Base-by-base conservation (phyloP, 1,140 invertebrate species). In the Cardiocondyla obscurior region DNA sequence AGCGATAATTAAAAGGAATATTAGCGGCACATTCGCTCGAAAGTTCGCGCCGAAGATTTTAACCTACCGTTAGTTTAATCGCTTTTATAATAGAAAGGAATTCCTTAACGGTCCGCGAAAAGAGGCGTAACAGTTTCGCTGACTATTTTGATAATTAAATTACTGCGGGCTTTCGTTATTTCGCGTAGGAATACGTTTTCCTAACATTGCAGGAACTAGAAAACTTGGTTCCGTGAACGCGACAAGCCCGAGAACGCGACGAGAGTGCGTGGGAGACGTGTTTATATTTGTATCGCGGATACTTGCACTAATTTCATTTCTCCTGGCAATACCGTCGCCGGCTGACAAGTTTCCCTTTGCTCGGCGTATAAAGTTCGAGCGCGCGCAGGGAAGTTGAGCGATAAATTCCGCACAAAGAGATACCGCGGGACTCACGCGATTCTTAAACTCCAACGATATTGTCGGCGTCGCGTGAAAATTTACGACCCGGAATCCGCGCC, bases 361-460 rank as follows among this genome's bases (percentile, higher is more conserved):
- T 55, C 12, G 33, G 46, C 7, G 62, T 67, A 69, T 79, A 79
- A 79, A 79, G 74, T 79, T 79, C 62, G 69, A 69, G 74, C 62
- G 16, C 36, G n/a, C n/a, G n/a, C n/a, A n/a, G 19, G 46, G 46
- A 69, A 79, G 74, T 79, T 79, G 25, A 46, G 44, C 46, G 74
- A 79, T 79, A 79, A 79, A 79, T 79, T 69, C 46, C 25, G 36
- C 22, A 51, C 74, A 79, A 67, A 33, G 36, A 79, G 74, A 79
- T 79, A 76, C 36, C 46, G n/a, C 62, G 62, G 33, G 46, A 69
- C 46, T 79, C 33, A 46, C 12, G 74, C 25, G 74, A 79, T 79
- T 79, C 62, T 79, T 79, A 79, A 79, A 79, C 62, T 79, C 74
- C 53, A 69, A 79, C 74, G 62, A 79, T 79, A 79, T 79, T 65